These are phyloP conservation scores for Adelphocoris suturalis DNA, from an alignment of 2,888 invertebrate species.

Conservation along the genomic window DNA sequence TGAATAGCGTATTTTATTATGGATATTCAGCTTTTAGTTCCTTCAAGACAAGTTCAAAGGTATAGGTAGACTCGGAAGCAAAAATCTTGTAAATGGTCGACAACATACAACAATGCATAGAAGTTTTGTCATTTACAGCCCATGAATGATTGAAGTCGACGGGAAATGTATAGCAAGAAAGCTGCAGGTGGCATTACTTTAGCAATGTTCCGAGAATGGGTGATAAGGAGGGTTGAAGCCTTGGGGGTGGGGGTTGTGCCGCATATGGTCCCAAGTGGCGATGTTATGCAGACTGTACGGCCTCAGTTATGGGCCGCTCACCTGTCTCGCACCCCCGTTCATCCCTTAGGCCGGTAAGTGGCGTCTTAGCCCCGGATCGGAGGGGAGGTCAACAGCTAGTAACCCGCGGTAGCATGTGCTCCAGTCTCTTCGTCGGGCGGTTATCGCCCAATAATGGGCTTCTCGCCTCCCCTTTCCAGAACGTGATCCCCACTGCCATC, in stretches of 20 bases:
- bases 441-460: conserved; percentile 45
- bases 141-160: neutral
- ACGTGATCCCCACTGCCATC: conserved; percentile 13
- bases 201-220: conserved; percentile 6
- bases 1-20: no score
- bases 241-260: conserved; percentile 10
- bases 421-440: neutral
- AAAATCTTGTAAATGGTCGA: no score
- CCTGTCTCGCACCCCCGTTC: neutral
- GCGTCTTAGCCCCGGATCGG: neutral
- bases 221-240: conserved; percentile 43
- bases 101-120: no score
- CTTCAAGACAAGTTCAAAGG: no score
- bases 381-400: conserved; percentile 28
- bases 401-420: conserved; percentile 37
- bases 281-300: conserved; percentile 50
- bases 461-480: neutral
- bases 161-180: neutral
- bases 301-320: conserved; percentile 12
- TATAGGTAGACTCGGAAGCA: no score
- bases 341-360: neutral
- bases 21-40: no score
- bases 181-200: conserved; percentile 11
- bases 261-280: conserved; percentile 56
- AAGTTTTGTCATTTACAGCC: neutral